Base-by-base conservation (phyloP, 2,113 vertebrate genomes). In the Caranx melampygus region DNA sequence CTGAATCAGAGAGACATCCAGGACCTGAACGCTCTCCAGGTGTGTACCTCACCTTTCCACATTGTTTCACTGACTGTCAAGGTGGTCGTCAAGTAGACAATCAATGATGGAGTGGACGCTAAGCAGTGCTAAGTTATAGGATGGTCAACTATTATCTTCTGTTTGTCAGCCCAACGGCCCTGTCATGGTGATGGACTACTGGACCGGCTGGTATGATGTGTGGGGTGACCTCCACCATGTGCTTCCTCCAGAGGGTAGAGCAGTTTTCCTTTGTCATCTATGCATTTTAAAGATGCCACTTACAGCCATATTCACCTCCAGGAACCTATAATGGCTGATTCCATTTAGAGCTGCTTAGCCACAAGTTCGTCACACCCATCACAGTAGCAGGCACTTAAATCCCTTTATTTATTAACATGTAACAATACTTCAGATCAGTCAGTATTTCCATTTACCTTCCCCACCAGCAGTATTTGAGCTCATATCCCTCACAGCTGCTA, bases 141-240 rank as follows among this genome's bases (percentile, higher is more conserved):
- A 8, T 16, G 20, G 9, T 13, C 67, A 16, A 51, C 2, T 6
- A 7, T 58, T 47, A 13, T 78, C 45, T 62, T 66, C 87, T 75
- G 71, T n/a, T 51, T 15, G 72, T 79, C 90, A 99, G 97, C 94
- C 93, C 15, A 91, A 94, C 78, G 95, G 94, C 78, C 97, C 97
- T 0, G 94, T 89, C 57, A 94, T 99, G 94, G 96, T 99, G 83
- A 98, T 96, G 96, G 98, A 99, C 85, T 98, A 95, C 69, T 98
- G 96, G 96, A 97, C 96, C 0, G 98, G 98, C 0, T 96, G 96
- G 95, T 97, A 95, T 85, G 98, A 99, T 83, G 92, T 94, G 6
- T 99, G 98, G 98, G 98, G 98, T 37, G 95, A 96, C 31, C 93
- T 96, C 20, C 97, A 99, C 86, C 95, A 97, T 12, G 94, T 97